Base-by-base conservation (phyloP, 1,140 invertebrate genomes). In the Pseudomyrmex pallidus region DNA sequence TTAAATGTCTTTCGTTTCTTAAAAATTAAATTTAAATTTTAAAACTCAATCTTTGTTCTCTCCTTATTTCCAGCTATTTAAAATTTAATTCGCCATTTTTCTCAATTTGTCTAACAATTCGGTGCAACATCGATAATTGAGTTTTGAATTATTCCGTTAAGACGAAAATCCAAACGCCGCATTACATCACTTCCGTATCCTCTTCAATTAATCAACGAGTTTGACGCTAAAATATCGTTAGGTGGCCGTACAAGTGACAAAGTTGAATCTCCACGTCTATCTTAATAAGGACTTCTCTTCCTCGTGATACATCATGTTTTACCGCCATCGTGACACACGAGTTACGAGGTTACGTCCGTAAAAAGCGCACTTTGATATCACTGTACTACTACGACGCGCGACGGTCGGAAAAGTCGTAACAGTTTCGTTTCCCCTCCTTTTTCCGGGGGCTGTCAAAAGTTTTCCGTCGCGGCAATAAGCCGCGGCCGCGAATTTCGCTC, bases 281-380 rank as follows among this genome's bases (percentile, higher is more conserved):
- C 66, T 80, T 72, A 80, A 72, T 80, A 61, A 80, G 20, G 54
- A 35, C 66, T 68, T 35, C 68, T 35, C 68, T 80, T 70, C 44
- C 54, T 48, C 10, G 56, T 80, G 61, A 80, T 72, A 72, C 46
- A 72, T 50, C 66, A 72, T 61, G 66, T 61, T 80, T 80, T 59
- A 80, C 44, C 66, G 22, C 0, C 64, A 48, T 48, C 54, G 22
- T 70, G 22, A 70, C 56, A 78, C 20, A 48, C 64, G 12, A 15
- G 22, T 50, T 62, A 66, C 48, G 48, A 64, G 46, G 12, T 77
- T 68, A 56, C 48, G 2, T 25, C 22, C 12, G 66, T 61, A 70
- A 61, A 35, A 70, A 59, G 54, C 74, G 44, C 12, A 57, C n/a
- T 80, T 80, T 59, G 54, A 59, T 70, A 70, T 70, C 20, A 59